phyloP scores from a whole-genome alignment of 2,113 vertebrate species.

The Nycticebus coucang region DNA sequence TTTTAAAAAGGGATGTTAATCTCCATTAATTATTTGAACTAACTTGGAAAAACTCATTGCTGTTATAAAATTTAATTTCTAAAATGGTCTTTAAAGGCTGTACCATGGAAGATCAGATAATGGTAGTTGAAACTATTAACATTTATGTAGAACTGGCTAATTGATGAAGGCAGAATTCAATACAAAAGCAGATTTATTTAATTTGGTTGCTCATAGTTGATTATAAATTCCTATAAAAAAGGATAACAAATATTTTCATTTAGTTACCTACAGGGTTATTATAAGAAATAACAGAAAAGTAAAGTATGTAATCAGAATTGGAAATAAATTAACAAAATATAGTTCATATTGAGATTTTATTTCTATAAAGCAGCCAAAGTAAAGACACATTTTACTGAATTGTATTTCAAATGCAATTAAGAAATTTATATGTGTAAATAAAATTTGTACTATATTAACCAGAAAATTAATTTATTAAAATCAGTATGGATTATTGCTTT shows the following conservation, averaged over 20 bases:
- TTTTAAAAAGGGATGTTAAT: not conserved
- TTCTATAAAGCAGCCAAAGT: not conserved
- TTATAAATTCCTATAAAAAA: not conserved
- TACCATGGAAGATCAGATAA: not conserved
- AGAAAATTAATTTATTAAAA: conserved; percentile 8
- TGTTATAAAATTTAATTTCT: conserved; percentile 26
- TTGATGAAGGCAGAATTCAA: not conserved
- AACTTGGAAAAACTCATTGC: not conserved
- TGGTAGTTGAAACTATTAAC: not conserved
- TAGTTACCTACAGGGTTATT: not conserved
- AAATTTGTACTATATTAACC: not conserved
- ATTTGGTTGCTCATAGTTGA: not conserved
- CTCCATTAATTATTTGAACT: not conserved
- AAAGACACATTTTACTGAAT: not conserved
- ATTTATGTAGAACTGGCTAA: not conserved
- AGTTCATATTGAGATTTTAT: not conserved
- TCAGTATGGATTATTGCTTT: not conserved
- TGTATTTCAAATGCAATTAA: conserved; percentile 18
- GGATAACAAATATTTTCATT: not conserved
- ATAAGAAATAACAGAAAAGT: not conserved
- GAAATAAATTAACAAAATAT: conserved; percentile 24
- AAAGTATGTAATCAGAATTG: not conserved
- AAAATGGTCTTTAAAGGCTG: not conserved
- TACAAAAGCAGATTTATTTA: not conserved
- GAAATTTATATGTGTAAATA: not conserved